A percentile compares a stretch with the other conserved stretches of the same genome.
These are phyloP conservation scores for Zaprionus vittiger DNA, from an alignment of 1,140 invertebrate genomes.

Conservation along the genomic window DNA sequence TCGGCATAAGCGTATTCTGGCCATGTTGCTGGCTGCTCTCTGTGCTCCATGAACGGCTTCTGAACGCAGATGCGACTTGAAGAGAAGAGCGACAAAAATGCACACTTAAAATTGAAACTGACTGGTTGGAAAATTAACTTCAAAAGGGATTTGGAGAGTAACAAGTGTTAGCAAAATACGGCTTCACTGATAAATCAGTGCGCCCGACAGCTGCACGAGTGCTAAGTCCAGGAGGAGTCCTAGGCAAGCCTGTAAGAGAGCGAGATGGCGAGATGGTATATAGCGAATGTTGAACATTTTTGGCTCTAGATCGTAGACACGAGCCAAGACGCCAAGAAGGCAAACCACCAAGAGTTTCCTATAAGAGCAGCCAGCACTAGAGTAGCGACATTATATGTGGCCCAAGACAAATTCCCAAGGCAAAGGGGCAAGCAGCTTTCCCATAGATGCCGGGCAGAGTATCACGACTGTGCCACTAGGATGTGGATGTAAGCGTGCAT, in stretches of 20 bases:
- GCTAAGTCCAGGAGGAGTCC: slow-evolving; percentile 33
- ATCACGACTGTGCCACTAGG: slow-evolving; percentile 3
- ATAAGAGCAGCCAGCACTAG: slow-evolving; percentile 24
- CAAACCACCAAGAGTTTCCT: slow-evolving; percentile 33
- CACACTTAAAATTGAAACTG: slow-evolving; percentile 66
- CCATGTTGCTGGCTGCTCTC: neutral
- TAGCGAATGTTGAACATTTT: slow-evolving; percentile 1
- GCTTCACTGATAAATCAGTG: slow-evolving; percentile 59
- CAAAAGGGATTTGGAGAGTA: slow-evolving; percentile 55
- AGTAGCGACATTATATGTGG: slow-evolving; percentile 50
- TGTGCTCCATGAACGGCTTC: neutral
- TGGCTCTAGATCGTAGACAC: slow-evolving; percentile 32
- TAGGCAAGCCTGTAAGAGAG: neutral
- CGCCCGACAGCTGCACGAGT: slow-evolving; percentile 58
- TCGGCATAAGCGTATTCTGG: neutral
- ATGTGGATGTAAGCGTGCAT: slow-evolving; percentile 10
- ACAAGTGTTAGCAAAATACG: slow-evolving; percentile 49
- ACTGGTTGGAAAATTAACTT: slow-evolving; percentile 72
- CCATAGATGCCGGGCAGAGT: slow-evolving; percentile 3
- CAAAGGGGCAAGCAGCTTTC: slow-evolving; percentile 12
- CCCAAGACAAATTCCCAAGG: slow-evolving; percentile 49
- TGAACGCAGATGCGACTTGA: slow-evolving; percentile 6
- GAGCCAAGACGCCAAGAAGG: slow-evolving; percentile 12
- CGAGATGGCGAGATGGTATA: neutral
- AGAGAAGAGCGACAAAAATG: slow-evolving; percentile 20